These are phyloP conservation scores for Watsonalla cultraria DNA, from an alignment of 2,888 invertebrate genomes.

Conservation along the genomic window DNA sequence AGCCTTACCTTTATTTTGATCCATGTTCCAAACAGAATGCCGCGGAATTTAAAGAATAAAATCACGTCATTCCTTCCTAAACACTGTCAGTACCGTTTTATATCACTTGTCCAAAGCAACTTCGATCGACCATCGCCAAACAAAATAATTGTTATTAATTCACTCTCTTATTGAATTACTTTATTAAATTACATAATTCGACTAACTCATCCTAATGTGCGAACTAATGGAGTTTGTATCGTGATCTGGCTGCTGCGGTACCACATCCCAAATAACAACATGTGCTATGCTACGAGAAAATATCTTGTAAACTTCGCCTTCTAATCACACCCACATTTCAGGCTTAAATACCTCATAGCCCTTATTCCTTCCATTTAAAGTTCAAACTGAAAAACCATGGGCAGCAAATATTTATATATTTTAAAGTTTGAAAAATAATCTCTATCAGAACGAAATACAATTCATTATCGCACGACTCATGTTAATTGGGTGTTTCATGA, in stretches of 20 bases:
- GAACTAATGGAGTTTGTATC: constrained; percentile 73
- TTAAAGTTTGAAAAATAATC: constrained; percentile 22
- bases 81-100: constrained; percentile 54
- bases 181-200: constrained; percentile 75
- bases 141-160: constrained; percentile 70
- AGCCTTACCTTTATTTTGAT: constrained; percentile 62
- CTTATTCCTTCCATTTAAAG: constrained; percentile 30
- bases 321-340: constrained; percentile 44
- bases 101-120: constrained; percentile 41
- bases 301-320: constrained; percentile 37
- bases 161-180: constrained; percentile 75
- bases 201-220: constrained; percentile 75
- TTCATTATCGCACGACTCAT: constrained; percentile 21
- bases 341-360: constrained; percentile 19
- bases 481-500: constrained; percentile 38
- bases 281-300: constrained; percentile 55
- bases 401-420: neutral
- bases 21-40: constrained; percentile 37
- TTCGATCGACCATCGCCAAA: constrained; percentile 45
- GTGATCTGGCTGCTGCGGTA: constrained; percentile 64
- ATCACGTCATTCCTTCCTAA: constrained; percentile 19
- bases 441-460: constrained; percentile 29
- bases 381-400: constrained; percentile 17
- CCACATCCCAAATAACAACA: constrained; percentile 48
- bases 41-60: constrained; percentile 16